These are phyloP conservation scores for Deladenus siricidicola DNA, from an alignment of 2,888 invertebrate genomes.

Conservation along the genomic window DNA sequence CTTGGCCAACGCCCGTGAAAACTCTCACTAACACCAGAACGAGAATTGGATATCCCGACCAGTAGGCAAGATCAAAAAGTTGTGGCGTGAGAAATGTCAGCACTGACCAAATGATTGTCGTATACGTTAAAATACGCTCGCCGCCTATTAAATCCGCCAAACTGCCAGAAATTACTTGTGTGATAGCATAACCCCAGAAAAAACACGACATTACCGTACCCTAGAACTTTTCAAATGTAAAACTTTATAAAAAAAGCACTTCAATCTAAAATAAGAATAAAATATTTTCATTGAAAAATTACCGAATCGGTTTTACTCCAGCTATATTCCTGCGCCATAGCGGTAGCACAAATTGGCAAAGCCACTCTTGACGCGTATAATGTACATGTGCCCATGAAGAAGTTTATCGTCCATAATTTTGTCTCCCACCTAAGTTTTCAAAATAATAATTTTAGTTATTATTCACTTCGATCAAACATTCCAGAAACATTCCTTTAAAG, in stretches of 20 bases:
- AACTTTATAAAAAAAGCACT: neutral
- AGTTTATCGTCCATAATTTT: constrained; percentile 61
- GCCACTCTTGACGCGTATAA: constrained; percentile 65
- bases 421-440: constrained; percentile 58
- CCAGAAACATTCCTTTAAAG: neutral
- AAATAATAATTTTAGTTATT: no score
- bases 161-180: constrained; percentile 56
- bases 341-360: constrained; percentile 64
- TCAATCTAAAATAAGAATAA: neutral
- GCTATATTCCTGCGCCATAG: constrained; percentile 62
- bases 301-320: constrained; percentile 66
- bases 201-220: constrained; percentile 67
- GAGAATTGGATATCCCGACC: constrained; percentile 57
- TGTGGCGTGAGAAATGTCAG: constrained; percentile 49
- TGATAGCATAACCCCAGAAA: constrained; percentile 69
- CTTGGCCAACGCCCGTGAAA: constrained; percentile 56
- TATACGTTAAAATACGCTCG: constrained; percentile 62
- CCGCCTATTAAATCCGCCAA: constrained; percentile 60
- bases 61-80: constrained; percentile 56
- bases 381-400: constrained; percentile 64
- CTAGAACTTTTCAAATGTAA: constrained; percentile 27
- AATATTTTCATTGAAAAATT: neutral
- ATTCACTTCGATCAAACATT: no score
- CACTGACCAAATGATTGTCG: constrained; percentile 58
- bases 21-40: constrained; percentile 62